Percentiles rank a stretch among this genome's conserved stretches.
These are phyloP conservation scores for Embidobia sp. DNA, from an alignment of 2,888 invertebrate species.

Conservation along the genomic window DNA sequence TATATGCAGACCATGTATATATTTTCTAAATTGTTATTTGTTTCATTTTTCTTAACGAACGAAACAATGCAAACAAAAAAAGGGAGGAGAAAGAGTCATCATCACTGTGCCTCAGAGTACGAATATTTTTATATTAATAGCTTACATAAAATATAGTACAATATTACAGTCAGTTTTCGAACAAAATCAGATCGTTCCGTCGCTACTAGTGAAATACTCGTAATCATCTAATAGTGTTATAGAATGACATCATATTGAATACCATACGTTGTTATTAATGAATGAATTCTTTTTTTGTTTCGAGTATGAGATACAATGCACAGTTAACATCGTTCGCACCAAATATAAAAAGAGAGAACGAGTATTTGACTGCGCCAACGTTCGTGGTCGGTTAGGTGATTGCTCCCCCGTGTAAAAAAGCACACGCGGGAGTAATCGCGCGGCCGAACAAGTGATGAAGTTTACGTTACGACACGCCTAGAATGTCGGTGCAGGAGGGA, in stretches of 20 bases:
- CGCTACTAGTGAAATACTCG: constrained; percentile 76
- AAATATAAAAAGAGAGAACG: constrained; percentile 64
- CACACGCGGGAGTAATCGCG: constrained; percentile 2
- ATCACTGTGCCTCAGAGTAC: constrained; percentile 62
- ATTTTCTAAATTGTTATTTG: too few species aligned
- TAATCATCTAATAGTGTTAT: constrained; percentile 76
- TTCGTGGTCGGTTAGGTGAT: too few species aligned
- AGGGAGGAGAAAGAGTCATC: not conserved
- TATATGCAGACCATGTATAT: too few species aligned
- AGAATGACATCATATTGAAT: constrained; percentile 72
- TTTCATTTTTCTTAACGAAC: not conserved
- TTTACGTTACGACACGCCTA: constrained; percentile 1
- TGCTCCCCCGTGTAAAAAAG: constrained; percentile 24
- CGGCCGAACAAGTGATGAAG: not conserved
- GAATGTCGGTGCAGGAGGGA: constrained; percentile 32
- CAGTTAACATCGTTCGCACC: constrained; percentile 72
- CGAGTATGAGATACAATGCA: constrained; percentile 73
- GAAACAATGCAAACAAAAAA: constrained; percentile 4
- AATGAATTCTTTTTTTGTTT: constrained; percentile 70
- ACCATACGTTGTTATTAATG: constrained; percentile 73
- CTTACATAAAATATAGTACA: constrained; percentile 81
- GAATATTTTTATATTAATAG: constrained; percentile 79
- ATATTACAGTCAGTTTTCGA: constrained; percentile 79
- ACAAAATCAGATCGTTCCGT: constrained; percentile 76
- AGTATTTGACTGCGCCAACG: constrained; percentile 44